Percentiles rank a stretch among this genome's conserved stretches.
Conservation (phyloP, 2,888 invertebrate species). For the Escarpia spicata region DNA sequence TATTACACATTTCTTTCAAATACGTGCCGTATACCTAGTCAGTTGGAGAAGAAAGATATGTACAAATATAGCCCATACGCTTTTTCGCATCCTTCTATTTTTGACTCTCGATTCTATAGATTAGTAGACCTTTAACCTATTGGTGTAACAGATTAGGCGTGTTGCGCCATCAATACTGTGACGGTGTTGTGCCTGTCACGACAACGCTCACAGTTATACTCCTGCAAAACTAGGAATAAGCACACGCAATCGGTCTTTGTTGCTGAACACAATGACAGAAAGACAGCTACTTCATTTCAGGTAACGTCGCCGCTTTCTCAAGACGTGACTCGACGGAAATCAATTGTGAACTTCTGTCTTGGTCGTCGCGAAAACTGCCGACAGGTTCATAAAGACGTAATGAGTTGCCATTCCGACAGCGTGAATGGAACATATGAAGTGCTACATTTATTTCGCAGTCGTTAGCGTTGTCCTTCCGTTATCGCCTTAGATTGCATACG, state of each 20-base stretch:
- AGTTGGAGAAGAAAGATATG: conserved; percentile 9
- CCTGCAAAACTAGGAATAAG: background rate
- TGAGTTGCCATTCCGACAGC: background rate
- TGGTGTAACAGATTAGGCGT: conserved; percentile 21
- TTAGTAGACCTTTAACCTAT: background rate
- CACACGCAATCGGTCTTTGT: conserved; percentile 14
- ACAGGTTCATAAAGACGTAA: conserved; percentile 23
- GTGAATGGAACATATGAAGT: background rate
- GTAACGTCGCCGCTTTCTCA: conserved; percentile 20
- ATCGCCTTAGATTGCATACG: background rate
- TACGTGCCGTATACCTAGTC: background rate
- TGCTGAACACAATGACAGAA: conserved; percentile 20
- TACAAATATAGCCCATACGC: background rate
- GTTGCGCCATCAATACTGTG: conserved; percentile 7
- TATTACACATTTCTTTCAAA: background rate
- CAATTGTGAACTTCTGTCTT: conserved; percentile 20
- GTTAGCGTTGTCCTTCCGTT: background rate
- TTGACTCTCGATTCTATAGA: conserved; percentile 17
- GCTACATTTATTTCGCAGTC: conserved; percentile 8
- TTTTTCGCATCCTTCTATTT: conserved; percentile 14
- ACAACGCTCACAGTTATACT: background rate
- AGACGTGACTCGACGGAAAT: conserved; percentile 23
- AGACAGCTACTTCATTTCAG: conserved; percentile 23
- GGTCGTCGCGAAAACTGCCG: conserved; percentile 7
- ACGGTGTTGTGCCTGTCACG: conserved; percentile 21